Evolutionary conservation across 2,888 invertebrate genomes (phyloP).

Genomic region (Ypsolopha scabrella): DNA sequence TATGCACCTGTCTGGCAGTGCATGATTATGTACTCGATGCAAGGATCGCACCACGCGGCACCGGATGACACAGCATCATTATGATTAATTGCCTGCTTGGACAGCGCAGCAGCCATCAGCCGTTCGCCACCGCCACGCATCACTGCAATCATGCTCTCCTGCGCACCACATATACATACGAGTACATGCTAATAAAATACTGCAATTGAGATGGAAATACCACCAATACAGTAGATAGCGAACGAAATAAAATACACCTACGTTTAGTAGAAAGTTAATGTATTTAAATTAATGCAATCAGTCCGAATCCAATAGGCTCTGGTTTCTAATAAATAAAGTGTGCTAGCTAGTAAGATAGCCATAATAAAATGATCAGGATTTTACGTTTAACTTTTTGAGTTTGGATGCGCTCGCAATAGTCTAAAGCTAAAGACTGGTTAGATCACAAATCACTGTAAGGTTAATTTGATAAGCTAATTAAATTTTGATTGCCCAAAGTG

Average conservation of each 20-base stretch:
- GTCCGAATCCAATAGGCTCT: not conserved
- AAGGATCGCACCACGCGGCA: slow-evolving; percentile 3
- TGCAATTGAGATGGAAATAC: too few relatives aligned
- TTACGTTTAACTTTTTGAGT: too few relatives aligned
- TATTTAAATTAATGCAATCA: slow-evolving; percentile 1
- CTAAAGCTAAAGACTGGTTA: too few relatives aligned
- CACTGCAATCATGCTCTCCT: not conserved
- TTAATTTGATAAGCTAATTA: too few relatives aligned
- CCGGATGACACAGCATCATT: slow-evolving; percentile 17
- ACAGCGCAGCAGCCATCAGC: not conserved
- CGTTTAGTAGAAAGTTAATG: slow-evolving; percentile 1
- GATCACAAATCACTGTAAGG: too few relatives aligned
- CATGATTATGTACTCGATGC: slow-evolving; percentile 15
- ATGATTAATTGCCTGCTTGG: slow-evolving; percentile 22
- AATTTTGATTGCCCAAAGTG: too few relatives aligned
- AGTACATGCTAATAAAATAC: not conserved
- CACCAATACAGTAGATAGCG: not conserved
- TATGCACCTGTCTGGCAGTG: not conserved
- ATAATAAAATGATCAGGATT: too few relatives aligned
- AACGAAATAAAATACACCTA: not conserved
- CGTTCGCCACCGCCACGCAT: too few relatives aligned
- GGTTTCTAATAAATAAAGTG: too few relatives aligned
- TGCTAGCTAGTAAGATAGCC: too few relatives aligned
- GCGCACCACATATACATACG: not conserved
- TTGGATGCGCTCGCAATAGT: too few relatives aligned